These are phyloP conservation scores for Cecropterus lyciades DNA, from an alignment of 1,140 invertebrate species.

Conservation along the genomic window DNA sequence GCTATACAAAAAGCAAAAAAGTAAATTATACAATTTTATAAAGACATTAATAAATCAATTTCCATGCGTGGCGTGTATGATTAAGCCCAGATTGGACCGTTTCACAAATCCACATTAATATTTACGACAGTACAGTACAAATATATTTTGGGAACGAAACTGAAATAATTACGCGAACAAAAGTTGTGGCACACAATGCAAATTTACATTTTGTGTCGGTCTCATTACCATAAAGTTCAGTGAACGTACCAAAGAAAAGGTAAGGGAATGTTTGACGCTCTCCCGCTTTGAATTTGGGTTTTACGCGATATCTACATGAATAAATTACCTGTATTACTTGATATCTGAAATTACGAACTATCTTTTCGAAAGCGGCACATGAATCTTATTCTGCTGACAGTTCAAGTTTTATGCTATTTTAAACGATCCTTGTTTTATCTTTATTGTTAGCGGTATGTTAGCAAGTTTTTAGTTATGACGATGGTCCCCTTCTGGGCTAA, in stretches of 20 bases:
- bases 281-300: conserved; percentile 9
- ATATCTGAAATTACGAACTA: conserved; percentile 18
- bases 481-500: no score
- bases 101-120: conserved; percentile 36
- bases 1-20: not conserved
- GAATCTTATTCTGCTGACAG: not conserved
- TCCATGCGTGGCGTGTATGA: conserved; percentile 27
- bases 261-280: conserved; percentile 7
- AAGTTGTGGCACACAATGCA: conserved; percentile 17
- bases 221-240: conserved; percentile 17
- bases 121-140: conserved; percentile 30
- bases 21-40: not conserved
- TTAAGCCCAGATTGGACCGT: conserved; percentile 30
- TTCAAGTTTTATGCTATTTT: not conserved
- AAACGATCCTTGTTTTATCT: not conserved
- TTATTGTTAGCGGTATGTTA: no score
- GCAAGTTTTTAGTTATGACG: no score
- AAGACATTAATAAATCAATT: conserved; percentile 36
- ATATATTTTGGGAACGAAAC: conserved; percentile 24
- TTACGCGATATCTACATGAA: conserved; percentile 17
- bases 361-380: conserved; percentile 6
- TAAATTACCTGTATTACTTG: conserved; percentile 17
- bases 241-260: conserved; percentile 18
- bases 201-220: conserved; percentile 16
- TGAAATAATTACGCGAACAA: conserved; percentile 29